Base-by-base conservation (phyloP, 2,113 vertebrate genomes). In the Albula glossodonta region DNA sequence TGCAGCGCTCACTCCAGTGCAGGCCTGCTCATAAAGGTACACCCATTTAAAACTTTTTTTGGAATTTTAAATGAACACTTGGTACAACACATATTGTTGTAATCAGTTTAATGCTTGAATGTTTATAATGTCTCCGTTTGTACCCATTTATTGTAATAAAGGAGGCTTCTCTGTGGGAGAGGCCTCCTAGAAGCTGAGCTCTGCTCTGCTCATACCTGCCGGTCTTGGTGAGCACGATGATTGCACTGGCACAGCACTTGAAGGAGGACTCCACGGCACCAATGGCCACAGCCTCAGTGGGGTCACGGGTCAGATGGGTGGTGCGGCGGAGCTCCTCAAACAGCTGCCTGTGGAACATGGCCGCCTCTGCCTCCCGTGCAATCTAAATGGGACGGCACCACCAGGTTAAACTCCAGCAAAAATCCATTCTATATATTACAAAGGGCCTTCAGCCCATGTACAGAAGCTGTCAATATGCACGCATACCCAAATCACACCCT, bases 321-420 rank as follows among this genome's bases (percentile, higher is more conserved):
- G 96, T 94, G 78, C 97, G 98, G 22, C 98, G 96, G 89, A 99
- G 96, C 89, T 99, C 98, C 94, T 99, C 98, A 70, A 99, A 99
- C 93, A 98, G 94, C 90, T 99, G 98, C 95, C 97, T 97, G 95
- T 99, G 98, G 96, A 96, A 99, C 97, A 97, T 98, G 93, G 98
- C 98, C 17, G 97, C 98, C 94, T 99, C 98, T 77, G 98, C 98
- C 94, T 99, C 98, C 84, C 98, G 97, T 91, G 98, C 97, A 91
- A 99, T 99, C 98, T 99, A 86, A 88, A 81, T 12, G 57, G 3
- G 22, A 8, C 70, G 31, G 70, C 22, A n/a, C 22, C 22, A 10
- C 22, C n/a, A n/a, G n/a, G 70, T 94, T 93, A 94, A 87, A 91
- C 85, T 41, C 31, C 31, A 41, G 31, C 1, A 1, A 41, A 41